Evolutionary conservation across 2,797 vertebrate species (phyloP).

Genomic region (Urocyon cinereoargenteus): DNA sequence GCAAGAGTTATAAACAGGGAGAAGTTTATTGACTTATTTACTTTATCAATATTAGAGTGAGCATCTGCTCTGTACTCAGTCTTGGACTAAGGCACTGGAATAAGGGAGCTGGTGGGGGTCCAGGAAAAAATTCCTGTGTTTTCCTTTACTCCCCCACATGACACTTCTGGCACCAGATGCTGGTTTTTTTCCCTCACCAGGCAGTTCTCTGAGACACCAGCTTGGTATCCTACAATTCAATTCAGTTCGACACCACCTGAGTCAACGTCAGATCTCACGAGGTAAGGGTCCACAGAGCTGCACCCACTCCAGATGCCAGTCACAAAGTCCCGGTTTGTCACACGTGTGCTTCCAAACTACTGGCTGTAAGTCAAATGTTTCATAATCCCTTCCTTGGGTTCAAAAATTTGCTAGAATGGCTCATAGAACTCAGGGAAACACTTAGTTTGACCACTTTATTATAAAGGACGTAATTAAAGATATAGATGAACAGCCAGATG

Average conservation of each 20-base stretch:
- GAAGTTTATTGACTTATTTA: neutral
- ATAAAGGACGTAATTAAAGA: neutral
- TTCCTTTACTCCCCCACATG: neutral
- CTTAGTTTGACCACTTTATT: neutral
- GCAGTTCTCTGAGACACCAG: neutral
- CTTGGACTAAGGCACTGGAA: neutral
- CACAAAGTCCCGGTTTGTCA: neutral
- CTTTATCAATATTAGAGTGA: neutral
- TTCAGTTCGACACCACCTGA: neutral
- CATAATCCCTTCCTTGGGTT: neutral
- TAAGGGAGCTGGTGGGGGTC: neutral
- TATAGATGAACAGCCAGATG: neutral
- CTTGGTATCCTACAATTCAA: neutral
- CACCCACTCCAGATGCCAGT: neutral
- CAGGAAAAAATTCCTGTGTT: neutral
- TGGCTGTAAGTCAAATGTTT: neutral
- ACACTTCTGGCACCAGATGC: neutral
- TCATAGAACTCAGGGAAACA: neutral
- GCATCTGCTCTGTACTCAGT: neutral
- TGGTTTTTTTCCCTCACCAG: neutral
- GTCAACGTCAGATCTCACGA: neutral
- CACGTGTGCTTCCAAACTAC: neutral
- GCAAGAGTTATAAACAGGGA: neutral
- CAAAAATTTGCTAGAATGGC: neutral
- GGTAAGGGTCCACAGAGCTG: neutral